These are phyloP conservation scores for Blennius ocellaris DNA, from an alignment of 2,113 vertebrate genomes.

Conservation along the genomic window DNA sequence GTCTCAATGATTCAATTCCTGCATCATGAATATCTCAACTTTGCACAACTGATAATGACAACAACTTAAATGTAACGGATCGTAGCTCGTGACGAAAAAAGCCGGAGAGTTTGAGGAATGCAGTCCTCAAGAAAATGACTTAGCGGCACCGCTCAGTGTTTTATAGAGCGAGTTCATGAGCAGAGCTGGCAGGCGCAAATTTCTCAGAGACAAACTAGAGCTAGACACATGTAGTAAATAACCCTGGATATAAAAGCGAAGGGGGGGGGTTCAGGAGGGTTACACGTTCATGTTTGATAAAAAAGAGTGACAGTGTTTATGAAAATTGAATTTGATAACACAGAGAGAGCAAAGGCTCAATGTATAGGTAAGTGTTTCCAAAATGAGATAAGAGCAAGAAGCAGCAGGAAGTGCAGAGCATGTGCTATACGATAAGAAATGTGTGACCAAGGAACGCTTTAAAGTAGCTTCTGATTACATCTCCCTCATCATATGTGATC, in stretches of 20 bases:
- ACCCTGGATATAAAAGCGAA: not conserved
- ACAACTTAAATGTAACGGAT: slow-evolving; percentile 17
- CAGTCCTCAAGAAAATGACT: slow-evolving; percentile 35
- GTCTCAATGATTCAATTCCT: not conserved
- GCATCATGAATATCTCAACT: not conserved
- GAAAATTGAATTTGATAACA: slow-evolving; percentile 41
- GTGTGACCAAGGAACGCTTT: not conserved
- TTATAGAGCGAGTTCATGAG: slow-evolving; percentile 37
- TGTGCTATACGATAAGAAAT: slow-evolving; percentile 35
- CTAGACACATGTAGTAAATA: slow-evolving; percentile 32
- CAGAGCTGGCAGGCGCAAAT: slow-evolving; percentile 26
- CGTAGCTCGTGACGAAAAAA: slow-evolving; percentile 4
- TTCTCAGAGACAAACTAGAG: slow-evolving; percentile 47
- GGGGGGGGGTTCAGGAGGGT: not conserved
- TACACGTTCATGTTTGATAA: slow-evolving; percentile 31
- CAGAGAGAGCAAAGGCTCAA: slow-evolving; percentile 25
- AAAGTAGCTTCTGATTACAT: slow-evolving; percentile 32
- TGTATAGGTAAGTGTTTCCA: slow-evolving; percentile 55
- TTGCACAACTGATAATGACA: not conserved
- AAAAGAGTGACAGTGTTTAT: slow-evolving; percentile 42
- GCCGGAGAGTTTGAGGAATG: slow-evolving; percentile 23
- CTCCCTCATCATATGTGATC: not conserved
- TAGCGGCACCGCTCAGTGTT: not conserved
- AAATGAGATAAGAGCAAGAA: slow-evolving; percentile 60
- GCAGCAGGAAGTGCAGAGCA: slow-evolving; percentile 27